These are phyloP conservation scores for Gallinago paraguaiae DNA, from an alignment of 2,113 vertebrate genomes.

Conservation along the genomic window DNA sequence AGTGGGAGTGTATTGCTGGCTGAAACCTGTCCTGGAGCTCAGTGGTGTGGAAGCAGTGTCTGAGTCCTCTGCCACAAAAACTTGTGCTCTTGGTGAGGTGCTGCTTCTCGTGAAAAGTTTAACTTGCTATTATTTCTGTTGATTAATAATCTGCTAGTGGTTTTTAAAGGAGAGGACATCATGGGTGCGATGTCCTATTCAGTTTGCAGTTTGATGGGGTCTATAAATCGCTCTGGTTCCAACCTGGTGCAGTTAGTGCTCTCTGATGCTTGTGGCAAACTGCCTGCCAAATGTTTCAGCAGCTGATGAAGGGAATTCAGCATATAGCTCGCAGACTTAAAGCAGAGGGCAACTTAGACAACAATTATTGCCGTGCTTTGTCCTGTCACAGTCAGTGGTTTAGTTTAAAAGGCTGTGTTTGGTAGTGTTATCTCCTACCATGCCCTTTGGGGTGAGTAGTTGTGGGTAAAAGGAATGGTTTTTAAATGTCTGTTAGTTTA, in stretches of 20 bases:
- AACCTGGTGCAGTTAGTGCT: neutral
- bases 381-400: neutral
- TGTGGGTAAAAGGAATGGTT: neutral
- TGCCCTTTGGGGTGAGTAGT: neutral
- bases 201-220: neutral
- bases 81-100: neutral
- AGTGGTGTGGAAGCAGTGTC: neutral
- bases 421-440: accelerated
- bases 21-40: neutral
- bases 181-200: neutral
- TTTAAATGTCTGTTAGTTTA: neutral
- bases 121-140: neutral
- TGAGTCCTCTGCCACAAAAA: accelerated
- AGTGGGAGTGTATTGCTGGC: accelerated
- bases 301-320: neutral
- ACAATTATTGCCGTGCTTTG: accelerated
- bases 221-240: neutral
- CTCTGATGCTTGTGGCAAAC: neutral
- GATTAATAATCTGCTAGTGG: neutral
- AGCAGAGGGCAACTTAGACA: neutral
- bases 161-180: neutral
- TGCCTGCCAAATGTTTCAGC: neutral
- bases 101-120: neutral
- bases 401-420: neutral
- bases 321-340: neutral